Conservation (phyloP, 2,888 invertebrate genomes). For the Sycophila texana region DNA sequence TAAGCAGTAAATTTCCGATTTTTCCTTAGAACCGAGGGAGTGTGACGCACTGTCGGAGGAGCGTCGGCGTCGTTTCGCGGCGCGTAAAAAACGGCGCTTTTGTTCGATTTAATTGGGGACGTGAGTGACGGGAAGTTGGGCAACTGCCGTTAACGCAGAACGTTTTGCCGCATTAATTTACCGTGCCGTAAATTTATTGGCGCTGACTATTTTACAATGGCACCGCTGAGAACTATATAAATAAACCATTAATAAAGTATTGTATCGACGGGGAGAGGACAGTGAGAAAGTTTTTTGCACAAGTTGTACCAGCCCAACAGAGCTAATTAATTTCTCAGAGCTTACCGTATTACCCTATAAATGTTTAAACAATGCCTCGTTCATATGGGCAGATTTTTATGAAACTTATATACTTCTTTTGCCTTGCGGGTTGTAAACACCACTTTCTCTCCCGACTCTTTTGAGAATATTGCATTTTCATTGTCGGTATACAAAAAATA, state of each 20-base stretch:
- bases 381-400: too few species aligned
- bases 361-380: too few species aligned
- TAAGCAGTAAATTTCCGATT: too few species aligned
- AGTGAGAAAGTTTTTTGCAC: background rate
- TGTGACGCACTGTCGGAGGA: background rate
- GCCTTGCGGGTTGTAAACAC: too few species aligned
- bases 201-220: conserved; percentile 14
- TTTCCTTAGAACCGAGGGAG: background rate
- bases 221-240: background rate
- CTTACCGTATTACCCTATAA: too few species aligned
- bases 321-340: conserved; percentile 2
- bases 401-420: too few species aligned
- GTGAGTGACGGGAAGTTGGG: background rate
- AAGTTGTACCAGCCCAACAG: background rate
- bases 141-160: background rate
- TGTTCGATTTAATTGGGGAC: conserved; percentile 10
- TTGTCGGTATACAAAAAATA: too few species aligned
- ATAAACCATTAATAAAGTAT: background rate
- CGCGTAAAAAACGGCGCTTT: conserved; percentile 11
- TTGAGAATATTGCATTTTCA: too few species aligned
- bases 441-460: too few species aligned
- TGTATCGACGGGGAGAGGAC: background rate
- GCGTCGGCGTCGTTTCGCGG: background rate
- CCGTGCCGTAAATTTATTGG: conserved; percentile 7
- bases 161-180: background rate